phyloP scores from a whole-genome alignment of 2,888 invertebrate genomes.

The Dynastes tityus region DNA sequence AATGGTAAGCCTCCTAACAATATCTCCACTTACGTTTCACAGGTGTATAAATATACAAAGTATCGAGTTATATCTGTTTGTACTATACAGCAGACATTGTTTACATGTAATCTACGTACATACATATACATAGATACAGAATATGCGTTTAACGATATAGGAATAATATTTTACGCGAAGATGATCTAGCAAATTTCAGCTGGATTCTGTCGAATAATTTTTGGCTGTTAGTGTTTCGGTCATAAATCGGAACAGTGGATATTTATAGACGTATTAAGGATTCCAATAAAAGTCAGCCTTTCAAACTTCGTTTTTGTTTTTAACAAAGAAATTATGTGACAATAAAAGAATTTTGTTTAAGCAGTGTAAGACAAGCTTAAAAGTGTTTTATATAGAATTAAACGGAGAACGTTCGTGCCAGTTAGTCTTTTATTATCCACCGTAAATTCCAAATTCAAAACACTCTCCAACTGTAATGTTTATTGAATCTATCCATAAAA shows the following conservation, averaged over 20 bases:
- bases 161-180: conserved; percentile 27
- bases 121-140: neutral
- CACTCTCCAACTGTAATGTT: conserved; percentile 6
- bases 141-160: conserved; percentile 13
- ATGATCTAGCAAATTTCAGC: conserved; percentile 14
- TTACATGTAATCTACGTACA: neutral
- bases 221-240: neutral
- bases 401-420: conserved; percentile 1
- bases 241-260: too few species aligned
- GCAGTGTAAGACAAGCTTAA: neutral
- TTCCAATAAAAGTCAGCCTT: neutral
- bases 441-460: conserved; percentile 13
- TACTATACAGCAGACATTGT: neutral
- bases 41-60: conserved; percentile 37
- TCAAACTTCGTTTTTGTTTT: neutral
- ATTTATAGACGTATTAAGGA: neutral
- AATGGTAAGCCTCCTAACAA: conserved; percentile 21
- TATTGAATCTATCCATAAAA: conserved; percentile 4
- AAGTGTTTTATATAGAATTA: neutral
- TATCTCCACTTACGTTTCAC: conserved; percentile 2
- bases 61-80: conserved; percentile 33
- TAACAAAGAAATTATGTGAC: neutral
- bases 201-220: neutral
- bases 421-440: conserved; percentile 11
- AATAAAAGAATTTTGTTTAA: conserved; percentile 7